phyloP scores from a whole-genome alignment of 2,888 invertebrate species.

The Philhelius pedissequus region DNA sequence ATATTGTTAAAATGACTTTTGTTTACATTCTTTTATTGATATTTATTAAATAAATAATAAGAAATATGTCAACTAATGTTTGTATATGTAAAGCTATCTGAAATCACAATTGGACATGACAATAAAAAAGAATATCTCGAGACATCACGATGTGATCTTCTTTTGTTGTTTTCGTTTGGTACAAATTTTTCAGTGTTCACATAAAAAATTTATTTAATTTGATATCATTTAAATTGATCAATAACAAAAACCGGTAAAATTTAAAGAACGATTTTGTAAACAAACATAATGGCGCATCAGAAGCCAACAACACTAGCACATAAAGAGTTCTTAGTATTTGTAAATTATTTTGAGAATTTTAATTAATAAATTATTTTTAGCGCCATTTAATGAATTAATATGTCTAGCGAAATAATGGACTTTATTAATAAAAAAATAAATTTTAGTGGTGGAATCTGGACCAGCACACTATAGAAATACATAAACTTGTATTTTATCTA shows the following conservation, averaged over 20 bases:
- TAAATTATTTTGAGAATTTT: not conserved
- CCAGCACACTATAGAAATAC: not conserved
- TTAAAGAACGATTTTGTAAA: not conserved
- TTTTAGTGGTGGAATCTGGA: not conserved
- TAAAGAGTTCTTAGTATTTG: not conserved
- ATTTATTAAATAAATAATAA: not conserved
- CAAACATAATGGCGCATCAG: not conserved
- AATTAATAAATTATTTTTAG: not conserved
- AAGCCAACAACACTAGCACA: not conserved
- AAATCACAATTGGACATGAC: not conserved
- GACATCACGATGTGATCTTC: not conserved
- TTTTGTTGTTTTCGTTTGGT: not conserved
- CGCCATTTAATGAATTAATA: not conserved
- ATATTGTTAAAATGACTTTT: not conserved
- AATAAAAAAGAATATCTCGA: conserved; percentile 8
- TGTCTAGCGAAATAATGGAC: not conserved
- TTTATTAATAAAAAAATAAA: not conserved
- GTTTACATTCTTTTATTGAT: not conserved
- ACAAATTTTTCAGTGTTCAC: not conserved
- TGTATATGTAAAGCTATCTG: not conserved
- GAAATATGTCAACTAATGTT: not conserved
- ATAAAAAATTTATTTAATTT: not conserved
- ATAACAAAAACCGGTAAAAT: not conserved
- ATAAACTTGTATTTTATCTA: not conserved
- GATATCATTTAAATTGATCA: not conserved